These are phyloP conservation scores for Malthinus flaveolus DNA, from an alignment of 2,888 invertebrate genomes.

Conservation along the genomic window DNA sequence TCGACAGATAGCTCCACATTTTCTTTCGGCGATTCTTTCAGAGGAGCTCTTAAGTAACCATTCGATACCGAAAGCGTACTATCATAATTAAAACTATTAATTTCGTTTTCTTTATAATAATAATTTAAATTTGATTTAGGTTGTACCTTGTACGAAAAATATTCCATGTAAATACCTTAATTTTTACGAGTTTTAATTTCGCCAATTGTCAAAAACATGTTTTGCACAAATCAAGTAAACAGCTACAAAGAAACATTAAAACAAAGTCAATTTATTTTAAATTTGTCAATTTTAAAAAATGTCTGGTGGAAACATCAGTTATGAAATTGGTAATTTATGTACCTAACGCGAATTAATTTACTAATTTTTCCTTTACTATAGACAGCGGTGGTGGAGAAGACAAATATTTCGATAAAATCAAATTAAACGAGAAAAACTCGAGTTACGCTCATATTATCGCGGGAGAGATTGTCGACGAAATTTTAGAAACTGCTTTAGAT, in stretches of 20 bases:
- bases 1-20: slow-evolving; percentile 45
- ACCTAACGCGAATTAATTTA: not conserved
- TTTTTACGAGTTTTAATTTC: not conserved
- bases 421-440: slow-evolving; percentile 1
- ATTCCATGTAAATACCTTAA: not conserved
- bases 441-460: slow-evolving; percentile 34
- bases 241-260: not conserved
- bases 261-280: slow-evolving; percentile 7
- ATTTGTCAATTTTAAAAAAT: slow-evolving; percentile 30
- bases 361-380: slow-evolving; percentile 17
- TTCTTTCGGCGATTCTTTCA: slow-evolving; percentile 7
- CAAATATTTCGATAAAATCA: slow-evolving; percentile 17
- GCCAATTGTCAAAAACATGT: slow-evolving; percentile 1
- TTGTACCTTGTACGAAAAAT: not conserved
- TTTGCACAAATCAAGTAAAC: not conserved
- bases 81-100: slow-evolving; percentile 18
- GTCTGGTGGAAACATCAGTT: slow-evolving; percentile 33
- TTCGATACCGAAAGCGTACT: not conserved
- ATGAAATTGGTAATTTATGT: slow-evolving; percentile 31
- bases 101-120: slow-evolving; percentile 17
- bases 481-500: slow-evolving; percentile 50
- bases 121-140: not conserved
- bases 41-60: not conserved
- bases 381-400: slow-evolving; percentile 34
- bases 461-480: slow-evolving; percentile 48